phyloP scores from a whole-genome alignment of 2,888 invertebrate species.

The Platycheirus rosarum region DNA sequence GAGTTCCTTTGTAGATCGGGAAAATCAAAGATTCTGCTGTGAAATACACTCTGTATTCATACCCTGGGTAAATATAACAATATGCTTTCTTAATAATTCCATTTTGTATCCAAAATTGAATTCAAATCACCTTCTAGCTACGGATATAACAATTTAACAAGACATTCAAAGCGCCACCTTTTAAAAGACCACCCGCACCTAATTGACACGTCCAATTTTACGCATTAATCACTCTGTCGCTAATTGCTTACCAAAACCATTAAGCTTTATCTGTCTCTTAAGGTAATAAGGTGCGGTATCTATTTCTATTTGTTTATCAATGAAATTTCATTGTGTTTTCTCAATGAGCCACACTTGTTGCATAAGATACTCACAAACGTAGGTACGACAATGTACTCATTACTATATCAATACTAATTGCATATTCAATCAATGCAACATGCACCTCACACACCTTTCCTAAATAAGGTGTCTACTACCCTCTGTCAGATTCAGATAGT shows the following conservation, averaged over 20 bases:
- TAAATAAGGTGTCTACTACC: constrained; percentile 24
- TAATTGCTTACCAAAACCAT: constrained; percentile 30
- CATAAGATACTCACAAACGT: neutral
- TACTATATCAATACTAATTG: constrained; percentile 24
- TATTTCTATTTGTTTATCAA: constrained; percentile 16
- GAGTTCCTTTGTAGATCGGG: no score
- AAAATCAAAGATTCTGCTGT: no score
- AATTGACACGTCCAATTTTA: constrained; percentile 5
- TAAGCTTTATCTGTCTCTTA: neutral
- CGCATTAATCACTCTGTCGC: constrained; percentile 22
- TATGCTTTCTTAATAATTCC: no score
- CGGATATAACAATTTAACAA: neutral
- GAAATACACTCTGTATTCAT: no score
- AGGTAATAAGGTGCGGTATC: neutral
- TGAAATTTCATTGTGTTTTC: constrained; percentile 23
- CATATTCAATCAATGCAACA: constrained; percentile 38
- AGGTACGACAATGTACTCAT: neutral
- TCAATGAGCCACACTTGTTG: constrained; percentile 25
- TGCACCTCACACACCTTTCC: constrained; percentile 37
- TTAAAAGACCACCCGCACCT: neutral
- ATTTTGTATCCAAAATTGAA: no score
- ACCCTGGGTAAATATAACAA: no score
- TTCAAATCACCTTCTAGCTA: no score
- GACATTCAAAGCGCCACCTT: neutral
- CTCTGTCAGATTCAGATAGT: constrained; percentile 13